phyloP scores from a whole-genome alignment of 2,888 invertebrate genomes.

The Trichogramma evanescens region DNA sequence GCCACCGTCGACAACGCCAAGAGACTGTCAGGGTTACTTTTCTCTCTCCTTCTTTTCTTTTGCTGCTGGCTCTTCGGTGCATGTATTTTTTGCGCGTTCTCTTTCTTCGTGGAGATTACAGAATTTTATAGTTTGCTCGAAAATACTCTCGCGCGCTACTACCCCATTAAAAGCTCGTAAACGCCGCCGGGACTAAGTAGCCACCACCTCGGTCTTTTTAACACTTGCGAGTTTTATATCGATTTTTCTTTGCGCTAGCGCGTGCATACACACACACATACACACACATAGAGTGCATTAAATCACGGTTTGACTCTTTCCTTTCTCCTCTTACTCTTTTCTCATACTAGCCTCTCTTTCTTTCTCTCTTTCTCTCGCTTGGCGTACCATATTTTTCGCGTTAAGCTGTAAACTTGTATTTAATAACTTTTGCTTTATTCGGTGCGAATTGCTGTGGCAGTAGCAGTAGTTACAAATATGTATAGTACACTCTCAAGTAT shows the following conservation, averaged over 20 bases:
- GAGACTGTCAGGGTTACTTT: too few species aligned
- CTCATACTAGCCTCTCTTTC: background rate
- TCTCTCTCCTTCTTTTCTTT: background rate
- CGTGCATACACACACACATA: too few species aligned
- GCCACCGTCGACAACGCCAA: too few species aligned
- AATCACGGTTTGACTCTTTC: too few species aligned
- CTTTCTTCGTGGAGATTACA: slow-evolving; percentile 8
- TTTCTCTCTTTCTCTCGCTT: background rate
- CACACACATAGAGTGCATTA: too few species aligned
- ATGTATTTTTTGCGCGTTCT: background rate
- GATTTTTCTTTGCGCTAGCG: too few species aligned
- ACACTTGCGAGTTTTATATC: background rate
- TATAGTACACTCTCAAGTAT: too few species aligned
- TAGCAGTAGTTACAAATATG: too few species aligned
- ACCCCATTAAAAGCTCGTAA: slow-evolving; percentile 16
- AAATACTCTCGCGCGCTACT: slow-evolving; percentile 2
- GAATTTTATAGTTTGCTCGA: slow-evolving; percentile 17
- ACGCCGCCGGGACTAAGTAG: background rate
- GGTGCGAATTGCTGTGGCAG: too few species aligned
- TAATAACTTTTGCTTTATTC: too few species aligned
- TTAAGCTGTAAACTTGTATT: too few species aligned
- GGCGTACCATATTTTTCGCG: too few species aligned
- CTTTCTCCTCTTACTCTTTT: background rate
- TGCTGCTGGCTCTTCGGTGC: background rate
- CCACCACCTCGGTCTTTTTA: background rate